phyloP scores from a whole-genome alignment of 2,797 vertebrate genomes.

The Balearica regulorum region DNA sequence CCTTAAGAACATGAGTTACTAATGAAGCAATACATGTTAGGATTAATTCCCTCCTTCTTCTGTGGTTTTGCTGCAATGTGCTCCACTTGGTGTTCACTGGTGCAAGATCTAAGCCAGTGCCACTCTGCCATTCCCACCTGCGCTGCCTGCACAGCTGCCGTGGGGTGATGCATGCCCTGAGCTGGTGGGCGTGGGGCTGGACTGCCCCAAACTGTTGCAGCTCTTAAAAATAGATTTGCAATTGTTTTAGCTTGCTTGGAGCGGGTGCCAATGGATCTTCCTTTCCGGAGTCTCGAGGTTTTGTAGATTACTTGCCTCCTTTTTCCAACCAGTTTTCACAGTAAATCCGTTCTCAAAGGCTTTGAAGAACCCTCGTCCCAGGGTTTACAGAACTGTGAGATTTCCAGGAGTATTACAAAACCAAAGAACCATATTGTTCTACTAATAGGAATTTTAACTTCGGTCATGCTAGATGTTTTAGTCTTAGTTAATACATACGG shows the following conservation, averaged over 20 bases:
- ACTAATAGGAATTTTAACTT: neutral
- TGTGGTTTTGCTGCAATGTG: neutral
- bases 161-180: rapidly evolving
- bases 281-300: neutral
- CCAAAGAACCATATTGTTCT: neutral
- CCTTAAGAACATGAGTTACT: neutral
- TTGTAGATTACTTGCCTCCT: neutral
- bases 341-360: neutral
- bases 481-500: neutral
- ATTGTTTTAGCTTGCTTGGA: neutral
- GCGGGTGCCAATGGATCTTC: neutral
- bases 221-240: neutral
- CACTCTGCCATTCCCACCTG: neutral
- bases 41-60: neutral
- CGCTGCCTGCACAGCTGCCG: rapidly evolving
- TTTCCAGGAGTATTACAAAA: neutral
- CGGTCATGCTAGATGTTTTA: neutral
- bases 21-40: neutral
- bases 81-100: rapidly evolving
- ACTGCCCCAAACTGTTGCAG: neutral
- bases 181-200: rapidly evolving
- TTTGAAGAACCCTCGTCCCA: neutral
- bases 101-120: neutral
- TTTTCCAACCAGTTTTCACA: neutral
- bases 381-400: neutral